Evolutionary conservation across 2,797 vertebrate species (phyloP), one percentile per base, ranked within the genome.

Genomic region (Alauda arvensis): DNA sequence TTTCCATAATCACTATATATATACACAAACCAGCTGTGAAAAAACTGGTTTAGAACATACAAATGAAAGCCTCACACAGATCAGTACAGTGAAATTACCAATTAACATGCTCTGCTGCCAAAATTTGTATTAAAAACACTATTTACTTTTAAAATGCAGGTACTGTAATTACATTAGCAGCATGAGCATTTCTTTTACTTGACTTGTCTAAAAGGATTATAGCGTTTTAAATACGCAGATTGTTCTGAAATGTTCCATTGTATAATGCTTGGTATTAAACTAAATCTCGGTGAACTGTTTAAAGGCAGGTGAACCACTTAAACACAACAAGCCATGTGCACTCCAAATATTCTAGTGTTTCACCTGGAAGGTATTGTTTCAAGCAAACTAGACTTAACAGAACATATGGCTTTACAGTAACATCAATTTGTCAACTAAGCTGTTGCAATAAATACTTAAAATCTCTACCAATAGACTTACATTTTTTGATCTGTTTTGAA

Each of bases 391-490:
- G 96, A 96, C 95, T 93, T 79, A 96, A 96, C 96, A 96, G 94
- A 97, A 95, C 96, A 88, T 97, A 97, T 97, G 97, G 97, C 97
- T 98, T 98, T 97, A 97, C 97, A 96, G 94, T 93, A 97, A 98
- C 96, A 96, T 96, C 96, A 89, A 97, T 94, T 95, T 96, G 97
- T 96, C 96, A 96, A 97, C 97, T 97, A 97, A 95, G 95, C 85
- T 95, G 97, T 93, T 96, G 97, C 97, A 98, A 98, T 98, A 98
- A 99, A 98, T 98, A 98, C 97, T 98, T 97, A 97, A 97, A 98
- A 98, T 97, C 96, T 97, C 97, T 98, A 98, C 96, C 96, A 96
- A 98, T 91, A 97, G 95, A 97, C 96, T 97, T 97, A 97, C 97
- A 96, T 97, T 97, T 96, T 96, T 96, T 96, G 97, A 97, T 98